Evolutionary conservation across 2,113 vertebrate genomes (phyloP).

Genomic region (Oplegnathus fasciatus): DNA sequence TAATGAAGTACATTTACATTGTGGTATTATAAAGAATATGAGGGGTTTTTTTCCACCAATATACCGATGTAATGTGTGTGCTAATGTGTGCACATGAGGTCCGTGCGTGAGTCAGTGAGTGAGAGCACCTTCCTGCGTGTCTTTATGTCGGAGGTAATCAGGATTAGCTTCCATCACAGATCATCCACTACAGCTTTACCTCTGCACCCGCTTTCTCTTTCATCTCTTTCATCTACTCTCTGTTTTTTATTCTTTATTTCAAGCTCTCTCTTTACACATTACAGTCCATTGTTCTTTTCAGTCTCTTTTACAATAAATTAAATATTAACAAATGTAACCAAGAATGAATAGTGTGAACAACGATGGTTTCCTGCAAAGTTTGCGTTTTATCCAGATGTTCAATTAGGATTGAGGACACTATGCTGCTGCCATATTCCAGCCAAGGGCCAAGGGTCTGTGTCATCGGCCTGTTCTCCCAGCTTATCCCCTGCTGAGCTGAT

Average conservation of each 20-base stretch:
- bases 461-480: constrained; percentile 51
- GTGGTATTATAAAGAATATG: background rate
- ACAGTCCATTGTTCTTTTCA: background rate
- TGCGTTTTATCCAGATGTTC: constrained; percentile 57
- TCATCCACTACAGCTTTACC: constrained; percentile 60
- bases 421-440: constrained; percentile 26
- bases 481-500: constrained; percentile 79
- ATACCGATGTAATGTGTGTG: background rate
- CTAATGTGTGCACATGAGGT: background rate
- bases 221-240: constrained; percentile 22
- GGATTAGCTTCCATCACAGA: constrained; percentile 75
- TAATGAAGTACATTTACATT: background rate
- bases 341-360: background rate
- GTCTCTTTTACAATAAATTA: background rate
- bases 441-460: constrained; percentile 60
- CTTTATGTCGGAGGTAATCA: constrained; percentile 71
- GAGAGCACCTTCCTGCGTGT: constrained; percentile 25
- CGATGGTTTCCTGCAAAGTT: background rate
- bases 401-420: constrained; percentile 61
- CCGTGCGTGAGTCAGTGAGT: background rate
- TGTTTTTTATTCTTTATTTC: background rate
- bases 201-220: constrained; percentile 35
- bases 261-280: background rate
- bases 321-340: background rate
- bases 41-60: background rate